These are phyloP conservation scores for Drosophila acutilabella DNA, from an alignment of 2,888 invertebrate genomes.

Conservation along the genomic window DNA sequence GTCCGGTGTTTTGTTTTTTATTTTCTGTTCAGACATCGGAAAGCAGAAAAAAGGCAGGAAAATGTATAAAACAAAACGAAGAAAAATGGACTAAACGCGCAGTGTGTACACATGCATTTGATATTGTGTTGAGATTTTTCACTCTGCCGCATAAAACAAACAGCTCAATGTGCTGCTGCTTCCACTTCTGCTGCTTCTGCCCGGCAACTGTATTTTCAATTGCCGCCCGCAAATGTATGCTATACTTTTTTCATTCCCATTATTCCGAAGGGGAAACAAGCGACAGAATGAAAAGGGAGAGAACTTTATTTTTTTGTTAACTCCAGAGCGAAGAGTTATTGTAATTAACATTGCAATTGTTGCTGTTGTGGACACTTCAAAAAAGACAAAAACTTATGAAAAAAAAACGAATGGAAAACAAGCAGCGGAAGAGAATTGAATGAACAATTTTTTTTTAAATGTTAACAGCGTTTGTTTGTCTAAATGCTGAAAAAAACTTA, in stretches of 20 bases:
- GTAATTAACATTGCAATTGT: constrained; percentile 71
- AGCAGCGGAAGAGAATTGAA: not conserved
- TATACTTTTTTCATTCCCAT: constrained; percentile 34
- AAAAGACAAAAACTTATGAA: constrained; percentile 7
- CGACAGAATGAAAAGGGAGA: not conserved
- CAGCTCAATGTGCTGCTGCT: constrained; percentile 54
- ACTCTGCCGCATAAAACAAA: constrained; percentile 59
- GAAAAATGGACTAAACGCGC: constrained; percentile 36
- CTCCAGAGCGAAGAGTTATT: constrained; percentile 48
- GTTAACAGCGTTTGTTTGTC: constrained; percentile 39
- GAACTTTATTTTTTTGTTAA: constrained; percentile 22
- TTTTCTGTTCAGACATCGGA: constrained; percentile 32
- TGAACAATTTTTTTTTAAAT: constrained; percentile 14
- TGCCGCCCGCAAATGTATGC: constrained; percentile 51
- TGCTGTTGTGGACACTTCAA: constrained; percentile 17
- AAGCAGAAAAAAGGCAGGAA: constrained; percentile 11
- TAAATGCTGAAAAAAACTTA: constrained; percentile 28
- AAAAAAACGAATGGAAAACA: constrained; percentile 8
- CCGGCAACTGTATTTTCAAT: constrained; percentile 57
- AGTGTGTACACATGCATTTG: constrained; percentile 54
- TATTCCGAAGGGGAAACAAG: constrained; percentile 11
- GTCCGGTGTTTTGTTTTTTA: constrained; percentile 1
- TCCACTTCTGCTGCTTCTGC: not conserved
- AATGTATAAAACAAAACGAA: constrained; percentile 9
- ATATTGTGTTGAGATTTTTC: constrained; percentile 72